phyloP scores from a whole-genome alignment of 2,113 vertebrate species.

The Salminus brasiliensis region DNA sequence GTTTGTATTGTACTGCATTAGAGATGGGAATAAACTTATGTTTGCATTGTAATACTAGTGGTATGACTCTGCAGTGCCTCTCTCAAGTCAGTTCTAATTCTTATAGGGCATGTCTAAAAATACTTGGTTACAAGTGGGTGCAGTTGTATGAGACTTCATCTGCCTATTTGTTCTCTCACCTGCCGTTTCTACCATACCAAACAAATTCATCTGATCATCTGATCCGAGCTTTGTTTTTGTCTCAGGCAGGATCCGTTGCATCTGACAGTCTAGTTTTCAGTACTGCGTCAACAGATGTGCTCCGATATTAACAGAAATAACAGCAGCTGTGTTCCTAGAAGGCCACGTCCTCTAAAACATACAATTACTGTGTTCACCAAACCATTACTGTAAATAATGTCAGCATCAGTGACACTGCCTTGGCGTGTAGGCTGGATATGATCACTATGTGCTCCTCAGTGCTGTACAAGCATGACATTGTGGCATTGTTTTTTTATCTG shows the following conservation, averaged over 20 bases:
- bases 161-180: not conserved
- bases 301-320: not conserved
- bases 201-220: not conserved
- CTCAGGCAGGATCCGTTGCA: not conserved
- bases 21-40: not conserved
- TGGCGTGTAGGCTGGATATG: not conserved
- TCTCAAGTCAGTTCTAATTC: not conserved
- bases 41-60: not conserved
- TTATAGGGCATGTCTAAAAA: not conserved
- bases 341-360: not conserved
- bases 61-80: not conserved
- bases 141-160: not conserved
- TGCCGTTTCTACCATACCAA: too few relatives aligned
- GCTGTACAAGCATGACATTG: not conserved
- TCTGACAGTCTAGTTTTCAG: not conserved
- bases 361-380: not conserved
- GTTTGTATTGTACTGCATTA: too few relatives aligned
- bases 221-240: not conserved
- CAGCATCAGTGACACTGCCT: not conserved
- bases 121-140: not conserved
- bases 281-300: not conserved
- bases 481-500: not conserved
- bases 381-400: not conserved
- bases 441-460: not conserved
- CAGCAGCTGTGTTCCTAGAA: not conserved